Conservation (phyloP, 2,113 vertebrate genomes). For the Hystrix cristata region DNA sequence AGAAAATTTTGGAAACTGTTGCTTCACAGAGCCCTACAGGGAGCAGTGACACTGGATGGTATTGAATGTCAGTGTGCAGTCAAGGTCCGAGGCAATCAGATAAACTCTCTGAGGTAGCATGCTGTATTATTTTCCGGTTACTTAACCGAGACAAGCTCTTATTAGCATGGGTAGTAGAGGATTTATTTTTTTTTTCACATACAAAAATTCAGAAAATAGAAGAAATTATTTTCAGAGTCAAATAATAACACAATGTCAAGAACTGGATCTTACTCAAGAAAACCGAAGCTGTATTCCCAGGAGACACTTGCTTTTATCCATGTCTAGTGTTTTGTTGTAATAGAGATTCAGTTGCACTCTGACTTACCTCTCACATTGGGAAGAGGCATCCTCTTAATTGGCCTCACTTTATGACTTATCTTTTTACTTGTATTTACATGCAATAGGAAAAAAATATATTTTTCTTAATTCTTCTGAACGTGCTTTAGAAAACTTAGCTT, state of each 20-base stretch:
- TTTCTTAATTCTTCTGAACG: neutral
- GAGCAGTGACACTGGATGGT: neutral
- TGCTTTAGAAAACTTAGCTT: neutral
- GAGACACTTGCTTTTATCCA: neutral
- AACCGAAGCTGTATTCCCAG: neutral
- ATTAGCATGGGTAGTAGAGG: neutral
- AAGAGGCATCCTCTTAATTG: neutral
- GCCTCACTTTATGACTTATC: neutral
- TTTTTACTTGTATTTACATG: neutral
- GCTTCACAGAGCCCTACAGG: neutral
- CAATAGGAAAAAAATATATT: neutral
- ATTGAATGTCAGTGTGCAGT: neutral
- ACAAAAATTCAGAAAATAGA: neutral
- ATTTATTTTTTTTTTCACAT: neutral
- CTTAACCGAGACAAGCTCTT: neutral
- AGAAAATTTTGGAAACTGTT: neutral
- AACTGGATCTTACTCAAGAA: neutral
- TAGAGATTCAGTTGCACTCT: neutral
- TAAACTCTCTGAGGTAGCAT: neutral
- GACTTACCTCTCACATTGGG: neutral
- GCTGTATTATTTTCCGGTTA: neutral
- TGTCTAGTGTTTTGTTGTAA: neutral
- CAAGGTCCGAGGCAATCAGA: neutral
- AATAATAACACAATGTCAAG: neutral
- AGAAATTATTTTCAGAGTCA: neutral